Percentiles rank a stretch among this genome's conserved stretches.
Evolutionary conservation across 2,113 vertebrate genomes (phyloP).

Genomic region (Bambusicola thoracicus): DNA sequence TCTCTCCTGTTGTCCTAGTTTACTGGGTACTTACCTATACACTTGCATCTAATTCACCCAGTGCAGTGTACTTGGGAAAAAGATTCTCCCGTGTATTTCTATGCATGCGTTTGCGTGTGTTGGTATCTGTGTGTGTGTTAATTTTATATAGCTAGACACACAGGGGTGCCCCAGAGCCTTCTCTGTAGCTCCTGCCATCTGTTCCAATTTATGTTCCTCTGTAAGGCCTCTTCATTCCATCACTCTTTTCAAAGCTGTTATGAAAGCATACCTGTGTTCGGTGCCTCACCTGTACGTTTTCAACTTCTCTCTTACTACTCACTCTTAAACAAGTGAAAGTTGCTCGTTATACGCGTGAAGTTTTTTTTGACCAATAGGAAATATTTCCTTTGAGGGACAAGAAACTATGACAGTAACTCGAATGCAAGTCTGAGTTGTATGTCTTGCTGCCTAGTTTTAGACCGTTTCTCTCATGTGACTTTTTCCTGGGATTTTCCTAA

Average conservation of each 20-base stretch:
- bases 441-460: neutral
- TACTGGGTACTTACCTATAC: neutral
- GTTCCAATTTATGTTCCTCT: neutral
- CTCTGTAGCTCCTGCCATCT: neutral
- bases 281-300: neutral
- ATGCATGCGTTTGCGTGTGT: neutral
- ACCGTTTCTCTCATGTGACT: neutral
- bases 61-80: neutral
- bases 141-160: neutral
- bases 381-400: neutral
- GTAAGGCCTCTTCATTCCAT: neutral
- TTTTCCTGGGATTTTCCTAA: neutral
- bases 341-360: neutral
- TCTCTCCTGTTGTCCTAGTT: neutral
- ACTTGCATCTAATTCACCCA: neutral
- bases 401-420: neutral
- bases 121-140: neutral
- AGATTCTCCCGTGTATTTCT: neutral
- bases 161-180: neutral
- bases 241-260: neutral
- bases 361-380: neutral
- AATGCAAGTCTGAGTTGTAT: neutral
- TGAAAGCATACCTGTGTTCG: neutral
- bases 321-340: neutral
- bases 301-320: neutral